Percentiles rank a stretch among this genome's conserved stretches.
phyloP scores from a whole-genome alignment of 2,113 vertebrate species.

The Ameiurus melas region DNA sequence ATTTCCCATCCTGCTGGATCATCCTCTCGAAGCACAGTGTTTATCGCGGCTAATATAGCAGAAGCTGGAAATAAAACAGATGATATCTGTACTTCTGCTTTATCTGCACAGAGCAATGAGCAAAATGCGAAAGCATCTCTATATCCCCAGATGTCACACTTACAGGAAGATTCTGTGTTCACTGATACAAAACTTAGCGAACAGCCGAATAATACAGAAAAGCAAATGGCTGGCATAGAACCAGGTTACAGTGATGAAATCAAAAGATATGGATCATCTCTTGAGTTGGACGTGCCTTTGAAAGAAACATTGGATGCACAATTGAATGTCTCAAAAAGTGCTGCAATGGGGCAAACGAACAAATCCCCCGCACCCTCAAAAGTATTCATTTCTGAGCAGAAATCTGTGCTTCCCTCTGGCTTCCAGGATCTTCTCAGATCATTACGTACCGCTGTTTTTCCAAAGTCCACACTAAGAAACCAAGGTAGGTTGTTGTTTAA shows the following conservation, averaged over 20 bases:
- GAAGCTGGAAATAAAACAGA: slow-evolving; percentile 34
- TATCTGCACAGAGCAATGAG: neutral
- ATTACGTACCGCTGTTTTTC: slow-evolving; percentile 42
- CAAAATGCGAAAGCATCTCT: neutral
- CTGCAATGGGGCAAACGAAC: slow-evolving; percentile 61
- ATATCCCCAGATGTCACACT: neutral
- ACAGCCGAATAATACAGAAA: slow-evolving; percentile 4
- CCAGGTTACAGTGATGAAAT: slow-evolving; percentile 67
- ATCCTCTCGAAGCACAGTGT: neutral
- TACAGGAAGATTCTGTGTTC: neutral
- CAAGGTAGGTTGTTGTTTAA: slow-evolving; percentile 56
- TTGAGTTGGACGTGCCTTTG: slow-evolving; percentile 67
- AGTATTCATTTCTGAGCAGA: slow-evolving; percentile 60
- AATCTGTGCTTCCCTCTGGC: slow-evolving; percentile 53
- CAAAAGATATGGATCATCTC: slow-evolving; percentile 66
- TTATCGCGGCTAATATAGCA: neutral
- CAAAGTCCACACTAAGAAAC: slow-evolving; percentile 47
- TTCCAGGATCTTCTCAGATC: slow-evolving; percentile 55
- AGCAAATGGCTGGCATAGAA: slow-evolving; percentile 30
- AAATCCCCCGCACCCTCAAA: slow-evolving; percentile 57
- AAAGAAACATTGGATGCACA: slow-evolving; percentile 67
- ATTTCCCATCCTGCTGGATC: neutral
- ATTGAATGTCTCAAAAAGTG: slow-evolving; percentile 60
- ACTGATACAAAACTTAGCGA: neutral
- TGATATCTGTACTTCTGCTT: neutral